Conservation (phyloP, 2,113 vertebrate species). For the Bombycilla garrulus region DNA sequence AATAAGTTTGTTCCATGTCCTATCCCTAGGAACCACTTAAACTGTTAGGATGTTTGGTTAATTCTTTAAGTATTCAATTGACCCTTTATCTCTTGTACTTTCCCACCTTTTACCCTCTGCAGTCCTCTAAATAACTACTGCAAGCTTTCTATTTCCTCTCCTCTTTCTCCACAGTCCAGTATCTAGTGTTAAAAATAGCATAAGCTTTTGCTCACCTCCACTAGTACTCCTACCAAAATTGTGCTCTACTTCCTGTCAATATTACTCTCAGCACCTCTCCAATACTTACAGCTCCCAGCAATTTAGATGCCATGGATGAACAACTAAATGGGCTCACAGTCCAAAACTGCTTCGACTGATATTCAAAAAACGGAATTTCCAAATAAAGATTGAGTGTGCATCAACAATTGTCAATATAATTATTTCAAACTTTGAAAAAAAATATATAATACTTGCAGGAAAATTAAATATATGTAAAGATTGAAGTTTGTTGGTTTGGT, state of each 20-base stretch:
- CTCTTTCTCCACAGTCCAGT: not conserved
- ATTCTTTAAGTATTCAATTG: not conserved
- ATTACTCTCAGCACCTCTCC: not conserved
- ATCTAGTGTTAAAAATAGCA: not conserved
- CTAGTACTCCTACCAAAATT: not conserved
- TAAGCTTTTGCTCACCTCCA: not conserved
- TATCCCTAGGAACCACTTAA: not conserved
- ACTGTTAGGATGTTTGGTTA: not conserved
- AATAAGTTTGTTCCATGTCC: not conserved
- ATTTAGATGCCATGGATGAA: not conserved
- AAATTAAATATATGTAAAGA: not conserved
- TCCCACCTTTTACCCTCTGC: not conserved
- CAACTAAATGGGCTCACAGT: not conserved
- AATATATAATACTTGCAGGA: not conserved
- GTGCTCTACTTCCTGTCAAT: not conserved
- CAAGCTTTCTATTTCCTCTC: not conserved
- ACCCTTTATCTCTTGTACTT: not conserved
- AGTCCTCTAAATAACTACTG: not conserved
- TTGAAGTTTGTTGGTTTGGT: not conserved
- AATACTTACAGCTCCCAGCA: not conserved
- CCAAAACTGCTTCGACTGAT: not conserved
- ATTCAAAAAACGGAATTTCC: not conserved
- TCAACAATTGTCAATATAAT: not conserved
- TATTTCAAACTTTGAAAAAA: not conserved
- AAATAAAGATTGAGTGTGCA: not conserved